These are phyloP conservation scores for Oophaga pumilio DNA, from an alignment of 2,113 vertebrate species.

Conservation along the genomic window DNA sequence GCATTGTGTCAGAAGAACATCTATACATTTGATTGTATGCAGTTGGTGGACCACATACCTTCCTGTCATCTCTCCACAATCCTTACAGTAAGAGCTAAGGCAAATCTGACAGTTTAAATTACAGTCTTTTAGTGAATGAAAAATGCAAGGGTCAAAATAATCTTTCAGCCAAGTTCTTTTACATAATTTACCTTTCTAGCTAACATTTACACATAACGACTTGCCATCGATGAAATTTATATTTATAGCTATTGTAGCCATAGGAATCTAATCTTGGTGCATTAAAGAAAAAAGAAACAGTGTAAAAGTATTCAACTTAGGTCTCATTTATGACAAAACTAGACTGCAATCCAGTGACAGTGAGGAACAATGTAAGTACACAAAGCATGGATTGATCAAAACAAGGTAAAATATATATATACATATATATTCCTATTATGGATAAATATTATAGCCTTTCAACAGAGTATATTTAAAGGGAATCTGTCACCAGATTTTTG, in stretches of 20 bases:
- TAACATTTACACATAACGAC: neutral
- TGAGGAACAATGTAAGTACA: too few relatives aligned
- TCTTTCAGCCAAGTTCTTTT: neutral
- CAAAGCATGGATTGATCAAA: too few relatives aligned
- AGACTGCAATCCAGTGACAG: neutral
- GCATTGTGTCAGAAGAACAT: neutral
- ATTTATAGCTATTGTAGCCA: too few relatives aligned
- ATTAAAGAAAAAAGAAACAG: too few relatives aligned
- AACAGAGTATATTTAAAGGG: too few relatives aligned
- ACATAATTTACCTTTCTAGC: neutral
- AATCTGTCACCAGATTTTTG: too few relatives aligned
- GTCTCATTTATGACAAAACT: neutral
- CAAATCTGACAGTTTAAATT: slow-evolving; percentile 6
- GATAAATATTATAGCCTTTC: too few relatives aligned
- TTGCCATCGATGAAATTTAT: too few relatives aligned
- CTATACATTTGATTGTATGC: slow-evolving; percentile 21
- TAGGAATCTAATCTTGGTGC: too few relatives aligned
- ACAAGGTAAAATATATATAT: too few relatives aligned
- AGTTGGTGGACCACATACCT: neutral
- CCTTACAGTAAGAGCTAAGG: neutral
- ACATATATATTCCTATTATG: too few relatives aligned
- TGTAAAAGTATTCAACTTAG: too few relatives aligned
- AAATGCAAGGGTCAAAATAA: neutral
- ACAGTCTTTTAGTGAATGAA: neutral
- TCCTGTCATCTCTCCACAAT: slow-evolving; percentile 10